Percentiles rank a stretch among this genome's conserved stretches.
Evolutionary conservation across 2,113 vertebrate species (phyloP).

Genomic region (Phalacrocorax carbo): DNA sequence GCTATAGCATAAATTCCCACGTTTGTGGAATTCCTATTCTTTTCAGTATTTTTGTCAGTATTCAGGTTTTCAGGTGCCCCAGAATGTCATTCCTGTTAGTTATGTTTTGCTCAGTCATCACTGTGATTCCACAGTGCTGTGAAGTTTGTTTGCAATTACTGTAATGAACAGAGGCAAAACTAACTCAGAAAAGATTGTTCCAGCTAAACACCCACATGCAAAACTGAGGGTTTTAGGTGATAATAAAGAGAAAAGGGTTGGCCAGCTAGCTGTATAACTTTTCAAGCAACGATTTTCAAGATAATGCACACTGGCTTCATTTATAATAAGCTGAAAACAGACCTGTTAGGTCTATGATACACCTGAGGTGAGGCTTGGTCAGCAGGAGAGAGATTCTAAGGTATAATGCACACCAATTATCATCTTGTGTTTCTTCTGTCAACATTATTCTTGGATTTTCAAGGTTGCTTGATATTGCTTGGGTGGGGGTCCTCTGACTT

Average conservation of each 20-base stretch:
- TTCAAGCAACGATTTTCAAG: background rate
- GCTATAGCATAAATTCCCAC: background rate
- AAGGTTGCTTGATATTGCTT: background rate
- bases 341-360: background rate
- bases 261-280: background rate
- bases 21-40: background rate
- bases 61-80: background rate
- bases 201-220: background rate
- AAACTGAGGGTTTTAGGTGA: background rate
- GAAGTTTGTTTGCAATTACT: background rate
- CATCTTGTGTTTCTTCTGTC: background rate
- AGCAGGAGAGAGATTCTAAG: background rate
- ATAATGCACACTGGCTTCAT: background rate
- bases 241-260: background rate
- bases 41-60: background rate
- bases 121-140: background rate
- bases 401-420: background rate
- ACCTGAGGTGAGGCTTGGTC: background rate
- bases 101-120: background rate
- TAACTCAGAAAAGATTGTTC: background rate
- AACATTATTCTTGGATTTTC: background rate
- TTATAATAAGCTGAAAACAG: background rate
- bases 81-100: background rate
- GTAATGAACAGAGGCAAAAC: background rate
- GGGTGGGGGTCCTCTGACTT: background rate